Evolutionary conservation across 2,888 invertebrate genomes (phyloP).

Genomic region (Drosophila paramelanica): DNA sequence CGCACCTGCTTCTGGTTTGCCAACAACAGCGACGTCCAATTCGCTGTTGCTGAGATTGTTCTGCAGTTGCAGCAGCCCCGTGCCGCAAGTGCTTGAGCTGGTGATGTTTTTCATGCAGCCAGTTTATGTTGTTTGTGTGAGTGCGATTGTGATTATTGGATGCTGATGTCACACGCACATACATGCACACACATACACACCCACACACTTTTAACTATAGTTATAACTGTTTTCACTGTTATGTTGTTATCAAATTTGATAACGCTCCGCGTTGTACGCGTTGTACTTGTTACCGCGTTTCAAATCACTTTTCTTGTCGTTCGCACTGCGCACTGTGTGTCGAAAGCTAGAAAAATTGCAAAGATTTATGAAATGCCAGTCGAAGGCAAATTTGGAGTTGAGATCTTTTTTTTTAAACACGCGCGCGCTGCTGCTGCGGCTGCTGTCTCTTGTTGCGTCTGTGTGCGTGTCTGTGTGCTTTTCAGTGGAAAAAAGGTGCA

Average conservation of each 20-base stretch:
- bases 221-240: conserved; percentile 51
- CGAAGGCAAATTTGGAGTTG: conserved; percentile 45
- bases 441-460: conserved; percentile 14
- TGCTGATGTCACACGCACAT: conserved; percentile 47
- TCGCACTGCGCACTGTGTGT: conserved; percentile 41
- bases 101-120: conserved; percentile 84
- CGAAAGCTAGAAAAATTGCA: conserved; percentile 40
- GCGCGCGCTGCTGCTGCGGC: conserved; percentile 19
- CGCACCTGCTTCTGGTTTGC: conserved; percentile 82
- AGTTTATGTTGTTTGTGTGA: conserved; percentile 43
- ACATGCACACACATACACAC: conserved; percentile 1
- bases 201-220: conserved; percentile 20
- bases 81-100: conserved; percentile 83
- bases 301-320: conserved; percentile 41
- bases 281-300: conserved; percentile 31
- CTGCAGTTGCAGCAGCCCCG: conserved; percentile 83
- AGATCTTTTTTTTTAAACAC: conserved; percentile 32
- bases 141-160: conserved; percentile 19
- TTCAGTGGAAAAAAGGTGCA: conserved; percentile 76
- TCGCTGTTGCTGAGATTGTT: conserved; percentile 79
- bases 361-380: conserved; percentile 48
- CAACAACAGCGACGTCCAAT: conserved; percentile 72
- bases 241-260: conserved; percentile 49
- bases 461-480: conserved; percentile 40
- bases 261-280: conserved; percentile 31